phyloP scores from a whole-genome alignment of 2,888 invertebrate genomes.

The Diplazon laetatorius region DNA sequence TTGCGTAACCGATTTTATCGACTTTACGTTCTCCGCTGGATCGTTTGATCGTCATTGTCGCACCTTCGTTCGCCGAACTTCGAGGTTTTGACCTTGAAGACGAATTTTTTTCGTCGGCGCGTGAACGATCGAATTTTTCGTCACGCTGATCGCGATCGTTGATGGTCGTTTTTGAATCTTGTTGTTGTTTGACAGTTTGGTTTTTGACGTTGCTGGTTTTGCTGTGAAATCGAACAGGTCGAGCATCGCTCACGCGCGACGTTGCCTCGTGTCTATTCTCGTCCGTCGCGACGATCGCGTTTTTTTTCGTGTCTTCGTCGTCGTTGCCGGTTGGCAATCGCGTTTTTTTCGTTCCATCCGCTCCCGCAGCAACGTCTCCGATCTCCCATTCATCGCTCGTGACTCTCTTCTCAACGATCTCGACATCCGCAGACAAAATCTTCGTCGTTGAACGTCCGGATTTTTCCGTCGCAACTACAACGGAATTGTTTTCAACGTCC shows the following conservation, averaged over 20 bases:
- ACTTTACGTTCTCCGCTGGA: constrained; percentile 60
- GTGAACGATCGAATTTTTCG: not conserved
- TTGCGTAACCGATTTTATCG: constrained; percentile 67
- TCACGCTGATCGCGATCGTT: not conserved
- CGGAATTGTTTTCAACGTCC: constrained; percentile 33
- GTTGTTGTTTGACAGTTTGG: constrained; percentile 12
- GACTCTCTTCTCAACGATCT: constrained; percentile 8
- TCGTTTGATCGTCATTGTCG: constrained; percentile 8
- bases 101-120: not conserved
- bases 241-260: constrained; percentile 47
- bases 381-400: constrained; percentile 14
- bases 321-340: constrained; percentile 24
- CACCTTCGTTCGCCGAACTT: constrained; percentile 2
- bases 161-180: not conserved
- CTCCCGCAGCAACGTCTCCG: not conserved
- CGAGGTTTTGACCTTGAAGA: constrained; percentile 7
- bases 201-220: constrained; percentile 31
- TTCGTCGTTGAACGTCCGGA: constrained; percentile 5
- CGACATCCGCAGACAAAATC: constrained; percentile 22
- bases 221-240: not conserved
- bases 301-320: constrained; percentile 28
- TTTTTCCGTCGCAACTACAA: constrained; percentile 4
- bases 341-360: constrained; percentile 20
- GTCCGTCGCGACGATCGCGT: constrained; percentile 39
- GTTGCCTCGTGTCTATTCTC: constrained; percentile 57